Base-by-base conservation (phyloP, 2,113 vertebrate species). In the Cottus gobio region DNA sequence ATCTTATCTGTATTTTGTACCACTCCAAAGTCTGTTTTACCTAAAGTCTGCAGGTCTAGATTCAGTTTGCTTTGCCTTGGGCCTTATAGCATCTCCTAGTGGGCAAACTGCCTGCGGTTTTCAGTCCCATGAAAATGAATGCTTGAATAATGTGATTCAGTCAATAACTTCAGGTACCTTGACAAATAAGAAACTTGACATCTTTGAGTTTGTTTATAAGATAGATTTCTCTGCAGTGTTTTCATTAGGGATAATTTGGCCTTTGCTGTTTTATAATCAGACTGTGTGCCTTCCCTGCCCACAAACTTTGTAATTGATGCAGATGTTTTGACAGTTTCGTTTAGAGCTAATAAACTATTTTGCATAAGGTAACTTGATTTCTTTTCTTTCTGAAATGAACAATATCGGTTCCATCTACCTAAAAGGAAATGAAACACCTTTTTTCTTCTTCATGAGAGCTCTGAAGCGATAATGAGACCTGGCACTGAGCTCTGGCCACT, bases 71-170 rank as follows among this genome's bases (percentile, higher is more conserved):
- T 83, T 87, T 84, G 85, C 84, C 50, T 74, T 60, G 88, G 84
- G 88, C 79, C 80, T 91, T 78, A 82, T 48, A 92, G 93, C 87
- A 92, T 86, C 91, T 89, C 88, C 89, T 93, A 92, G 91, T 90
- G 93, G 92, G 71, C 83, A 89, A 81, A 88, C 56, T 39, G 85
- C 65, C 71, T 0, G 50, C 58, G 79, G 63, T 69, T 80, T 75
- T 75, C 72, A 75, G 44, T 68, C 54, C 67, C 56, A 82, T 84
- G 54, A 88, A 89, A 92, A 89, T 86, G 0, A 84, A 88, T 80
- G 66, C 58, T 80, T 84, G 80, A 80, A 83, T 85, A 85, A 87
- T 84, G 63, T 34, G 48, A 90, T 84, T 80, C 64, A 74, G 72
- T 89, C 82, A 64, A 88, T 86, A 82, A 44, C 71, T 79, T 50